Evolutionary conservation across 2,797 vertebrate species (phyloP).

Genomic region (Anableps anableps): DNA sequence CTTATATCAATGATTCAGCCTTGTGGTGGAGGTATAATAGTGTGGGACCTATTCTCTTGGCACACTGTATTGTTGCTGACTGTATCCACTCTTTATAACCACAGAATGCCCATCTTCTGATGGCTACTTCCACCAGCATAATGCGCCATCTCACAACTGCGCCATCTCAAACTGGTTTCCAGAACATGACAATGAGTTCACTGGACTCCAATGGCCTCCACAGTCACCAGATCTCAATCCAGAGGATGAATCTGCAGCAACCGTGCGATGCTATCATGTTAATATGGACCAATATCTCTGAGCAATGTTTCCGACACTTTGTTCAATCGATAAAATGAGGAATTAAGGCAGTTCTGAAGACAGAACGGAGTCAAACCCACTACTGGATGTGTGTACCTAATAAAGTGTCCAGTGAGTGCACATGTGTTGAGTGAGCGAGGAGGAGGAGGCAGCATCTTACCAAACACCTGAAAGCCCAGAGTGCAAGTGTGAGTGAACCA

Average conservation of each 20-base stretch:
- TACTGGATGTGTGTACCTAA: neutral
- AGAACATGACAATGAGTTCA: too few species aligned
- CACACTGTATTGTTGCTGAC: too few species aligned
- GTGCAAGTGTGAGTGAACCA: conserved; percentile 94
- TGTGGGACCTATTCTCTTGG: too few species aligned
- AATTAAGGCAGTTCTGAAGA: neutral
- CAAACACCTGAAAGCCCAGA: conserved; percentile 95
- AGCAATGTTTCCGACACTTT: neutral
- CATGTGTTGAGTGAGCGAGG: neutral
- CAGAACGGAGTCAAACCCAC: neutral
- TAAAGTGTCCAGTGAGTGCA: neutral
- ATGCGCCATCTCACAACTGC: neutral
- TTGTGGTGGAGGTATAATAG: neutral
- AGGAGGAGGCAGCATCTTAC: conserved; percentile 72
- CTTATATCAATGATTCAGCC: neutral
- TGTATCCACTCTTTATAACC: too few species aligned
- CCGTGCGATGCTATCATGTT: too few species aligned
- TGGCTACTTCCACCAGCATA: conserved; percentile 56
- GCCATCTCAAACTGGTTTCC: too few species aligned
- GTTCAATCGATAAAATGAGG: neutral
- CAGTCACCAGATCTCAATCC: too few species aligned
- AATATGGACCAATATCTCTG: neutral
- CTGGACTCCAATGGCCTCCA: too few species aligned
- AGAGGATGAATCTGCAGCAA: too few species aligned
- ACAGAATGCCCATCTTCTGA: conserved; percentile 33